These are phyloP conservation scores for Bovichtus variegatus DNA, from an alignment of 2,797 vertebrate species.

Conservation along the genomic window DNA sequence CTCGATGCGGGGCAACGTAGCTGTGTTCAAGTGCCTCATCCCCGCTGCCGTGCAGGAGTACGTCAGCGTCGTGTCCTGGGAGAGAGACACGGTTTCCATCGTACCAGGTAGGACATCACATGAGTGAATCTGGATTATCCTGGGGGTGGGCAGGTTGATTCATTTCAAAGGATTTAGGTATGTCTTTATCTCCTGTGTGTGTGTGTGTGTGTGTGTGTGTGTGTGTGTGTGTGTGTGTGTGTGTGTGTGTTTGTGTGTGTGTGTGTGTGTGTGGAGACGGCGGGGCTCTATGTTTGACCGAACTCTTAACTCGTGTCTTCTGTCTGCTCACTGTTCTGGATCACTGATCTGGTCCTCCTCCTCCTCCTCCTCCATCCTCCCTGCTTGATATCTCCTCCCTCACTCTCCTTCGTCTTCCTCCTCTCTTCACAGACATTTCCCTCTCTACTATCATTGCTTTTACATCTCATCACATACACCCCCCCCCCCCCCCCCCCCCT, in stretches of 20 bases:
- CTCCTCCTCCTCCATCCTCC: constrained; percentile 34
- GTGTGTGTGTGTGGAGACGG: constrained; percentile 36
- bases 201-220: constrained; percentile 32
- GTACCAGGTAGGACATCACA: constrained; percentile 89
- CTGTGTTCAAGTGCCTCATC: constrained; percentile 99
- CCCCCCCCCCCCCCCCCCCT: too few species aligned
- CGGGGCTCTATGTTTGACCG: constrained; percentile 70
- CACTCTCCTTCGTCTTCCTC: constrained; percentile 18
- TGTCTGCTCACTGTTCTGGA: constrained; percentile 83
- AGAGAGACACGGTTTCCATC: constrained; percentile 98
- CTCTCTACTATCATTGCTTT: constrained; percentile 33
- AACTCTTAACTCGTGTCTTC: constrained; percentile 78
- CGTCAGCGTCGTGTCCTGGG: constrained; percentile 98
- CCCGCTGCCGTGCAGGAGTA: constrained; percentile 98
- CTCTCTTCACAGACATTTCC: constrained; percentile 37
- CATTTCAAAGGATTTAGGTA: constrained; percentile 29
- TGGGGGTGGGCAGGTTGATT: not conserved
- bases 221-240: constrained; percentile 34
- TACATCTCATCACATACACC: constrained; percentile 24
- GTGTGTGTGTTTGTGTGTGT: constrained; percentile 28
- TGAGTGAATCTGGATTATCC: constrained; percentile 8
- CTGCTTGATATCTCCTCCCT: constrained; percentile 19
- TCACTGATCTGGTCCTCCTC: constrained; percentile 68
- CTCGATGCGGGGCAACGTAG: constrained; percentile 98
- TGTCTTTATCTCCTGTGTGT: constrained; percentile 41